Percentiles rank a stretch among this genome's conserved stretches.
Evolutionary conservation across 2,888 invertebrate species (phyloP).

Genomic region (Ochropacha duplaris): DNA sequence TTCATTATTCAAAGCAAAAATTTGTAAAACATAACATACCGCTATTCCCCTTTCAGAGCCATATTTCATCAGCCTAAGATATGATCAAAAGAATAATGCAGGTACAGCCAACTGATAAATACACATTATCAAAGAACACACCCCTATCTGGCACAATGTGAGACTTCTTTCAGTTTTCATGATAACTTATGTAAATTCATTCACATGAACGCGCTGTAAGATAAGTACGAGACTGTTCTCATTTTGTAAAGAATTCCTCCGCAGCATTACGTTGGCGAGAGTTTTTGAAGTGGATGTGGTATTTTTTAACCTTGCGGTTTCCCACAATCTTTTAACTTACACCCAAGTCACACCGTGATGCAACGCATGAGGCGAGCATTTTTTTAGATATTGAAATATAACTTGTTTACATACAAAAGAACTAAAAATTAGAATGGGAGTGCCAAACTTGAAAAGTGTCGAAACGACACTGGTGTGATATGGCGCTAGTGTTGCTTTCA

Average conservation of each 20-base stretch:
- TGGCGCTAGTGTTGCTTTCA: too few relatives aligned
- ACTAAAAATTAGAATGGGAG: too few relatives aligned
- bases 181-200: slow-evolving; percentile 16
- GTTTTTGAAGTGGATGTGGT: slow-evolving; percentile 5
- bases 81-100: slow-evolving; percentile 1
- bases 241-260: slow-evolving; percentile 35
- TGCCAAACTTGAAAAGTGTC: too few relatives aligned
- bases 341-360: too few relatives aligned
- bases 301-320: not conserved
- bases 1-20: not conserved
- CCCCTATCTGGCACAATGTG: not conserved
- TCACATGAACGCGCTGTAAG: slow-evolving; percentile 17
- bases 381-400: too few relatives aligned
- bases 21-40: not conserved
- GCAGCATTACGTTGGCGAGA: not conserved
- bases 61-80: not conserved
- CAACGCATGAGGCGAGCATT: too few relatives aligned
- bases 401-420: too few relatives aligned
- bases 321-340: too few relatives aligned
- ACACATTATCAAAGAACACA: not conserved
- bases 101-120: not conserved
- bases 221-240: slow-evolving; percentile 28
- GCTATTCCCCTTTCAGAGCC: not conserved
- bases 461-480: too few relatives aligned
- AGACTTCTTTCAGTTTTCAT: slow-evolving; percentile 1